phyloP scores from a whole-genome alignment of 2,797 vertebrate genomes.

The Chromis chromis region DNA sequence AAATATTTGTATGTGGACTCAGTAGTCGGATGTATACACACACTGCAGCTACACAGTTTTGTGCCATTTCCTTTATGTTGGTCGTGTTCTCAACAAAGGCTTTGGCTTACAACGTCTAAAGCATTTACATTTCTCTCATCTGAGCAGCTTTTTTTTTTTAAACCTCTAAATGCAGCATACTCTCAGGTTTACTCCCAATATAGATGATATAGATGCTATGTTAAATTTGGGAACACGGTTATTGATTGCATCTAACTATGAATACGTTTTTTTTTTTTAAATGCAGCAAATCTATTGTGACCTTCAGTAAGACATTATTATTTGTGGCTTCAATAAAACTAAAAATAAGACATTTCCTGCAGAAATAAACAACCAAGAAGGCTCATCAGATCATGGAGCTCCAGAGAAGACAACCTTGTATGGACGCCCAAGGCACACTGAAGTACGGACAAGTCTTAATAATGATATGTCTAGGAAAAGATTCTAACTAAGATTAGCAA shows the following conservation, averaged over 20 bases:
- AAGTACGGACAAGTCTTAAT: constrained; percentile 38
- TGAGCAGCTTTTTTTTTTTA: constrained; percentile 44
- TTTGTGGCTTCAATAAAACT: constrained; percentile 14
- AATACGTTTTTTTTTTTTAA: constrained; percentile 11
- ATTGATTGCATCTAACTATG: constrained; percentile 9
- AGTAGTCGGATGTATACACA: constrained; percentile 43
- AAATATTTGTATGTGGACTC: constrained; percentile 51
- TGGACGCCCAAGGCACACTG: constrained; percentile 69
- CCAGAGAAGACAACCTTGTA: constrained; percentile 55
- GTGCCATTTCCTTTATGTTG: constrained; percentile 56
- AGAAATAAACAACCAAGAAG: constrained; percentile 12
- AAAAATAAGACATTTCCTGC: background rate
- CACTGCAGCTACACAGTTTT: constrained; percentile 49
- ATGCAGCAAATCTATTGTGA: constrained; percentile 18
- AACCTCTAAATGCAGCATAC: constrained; percentile 44
- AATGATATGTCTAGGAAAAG: constrained; percentile 48
- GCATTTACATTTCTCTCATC: constrained; percentile 49
- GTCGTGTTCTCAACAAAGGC: constrained; percentile 50
- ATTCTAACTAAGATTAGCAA: constrained; percentile 21
- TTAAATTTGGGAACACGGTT: constrained; percentile 31
- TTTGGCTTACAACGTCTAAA: constrained; percentile 64
- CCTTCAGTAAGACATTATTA: background rate
- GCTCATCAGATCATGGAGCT: constrained; percentile 36
- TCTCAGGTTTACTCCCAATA: constrained; percentile 34
- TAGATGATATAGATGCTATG: constrained; percentile 14